phyloP scores from a whole-genome alignment of 2,797 vertebrate species.

The Halcyon chelicuti region DNA sequence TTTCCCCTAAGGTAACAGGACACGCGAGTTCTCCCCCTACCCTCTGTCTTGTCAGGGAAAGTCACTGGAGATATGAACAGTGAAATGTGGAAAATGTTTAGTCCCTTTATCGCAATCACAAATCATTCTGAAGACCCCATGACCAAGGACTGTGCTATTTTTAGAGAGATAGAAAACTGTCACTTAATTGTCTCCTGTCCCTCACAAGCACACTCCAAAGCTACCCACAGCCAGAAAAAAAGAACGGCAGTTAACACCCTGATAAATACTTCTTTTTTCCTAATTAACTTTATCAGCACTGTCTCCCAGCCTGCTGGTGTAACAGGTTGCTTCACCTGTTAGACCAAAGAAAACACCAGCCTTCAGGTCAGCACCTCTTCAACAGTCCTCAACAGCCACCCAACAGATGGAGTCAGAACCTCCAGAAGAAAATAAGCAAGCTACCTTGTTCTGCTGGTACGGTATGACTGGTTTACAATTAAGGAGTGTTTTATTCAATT shows the following conservation, averaged over 20 bases:
- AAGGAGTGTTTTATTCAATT: not conserved
- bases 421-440: not conserved
- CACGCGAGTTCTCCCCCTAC: not conserved
- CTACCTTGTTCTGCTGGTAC: not conserved
- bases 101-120: conserved; percentile 5
- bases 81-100: not conserved
- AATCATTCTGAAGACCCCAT: not conserved
- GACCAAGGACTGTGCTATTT: not conserved
- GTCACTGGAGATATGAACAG: not conserved
- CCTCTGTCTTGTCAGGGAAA: not conserved
- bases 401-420: not conserved
- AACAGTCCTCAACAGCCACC: not conserved
- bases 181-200: not conserved
- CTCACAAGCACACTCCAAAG: not conserved
- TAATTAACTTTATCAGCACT: not conserved
- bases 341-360: not conserved
- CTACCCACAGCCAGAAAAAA: not conserved
- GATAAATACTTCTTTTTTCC: conserved; percentile 1
- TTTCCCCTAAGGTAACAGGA: not conserved
- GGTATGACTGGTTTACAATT: not conserved
- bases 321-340: not conserved
- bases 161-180: not conserved
- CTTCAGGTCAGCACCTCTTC: not conserved
- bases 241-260: not conserved
- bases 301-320: not conserved